Evolutionary conservation across 1,140 invertebrate genomes (phyloP).

Genomic region (Drosophila tani): DNA sequence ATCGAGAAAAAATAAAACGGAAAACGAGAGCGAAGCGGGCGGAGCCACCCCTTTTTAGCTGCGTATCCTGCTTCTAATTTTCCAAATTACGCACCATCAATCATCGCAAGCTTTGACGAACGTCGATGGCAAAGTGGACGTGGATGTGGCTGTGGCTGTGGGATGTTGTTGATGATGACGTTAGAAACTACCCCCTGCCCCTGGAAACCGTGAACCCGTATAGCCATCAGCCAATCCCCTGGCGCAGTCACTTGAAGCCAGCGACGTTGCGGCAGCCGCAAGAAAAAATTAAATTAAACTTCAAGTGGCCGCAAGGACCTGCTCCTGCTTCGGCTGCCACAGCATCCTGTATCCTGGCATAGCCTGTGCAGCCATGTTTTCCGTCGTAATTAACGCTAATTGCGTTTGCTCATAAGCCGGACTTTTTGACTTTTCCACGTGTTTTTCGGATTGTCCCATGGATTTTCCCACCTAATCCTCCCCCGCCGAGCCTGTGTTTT

Average conservation of each 20-base stretch:
- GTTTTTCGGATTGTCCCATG: constrained; percentile 66
- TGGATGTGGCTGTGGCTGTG: constrained; percentile 48
- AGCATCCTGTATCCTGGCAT: neutral
- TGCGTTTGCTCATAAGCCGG: constrained; percentile 74
- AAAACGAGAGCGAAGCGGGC: constrained; percentile 35
- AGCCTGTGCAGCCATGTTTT: constrained; percentile 39
- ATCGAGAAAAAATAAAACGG: constrained; percentile 15
- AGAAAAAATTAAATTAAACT: constrained; percentile 79
- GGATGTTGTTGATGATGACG: constrained; percentile 64
- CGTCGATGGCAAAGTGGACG: constrained; percentile 66
- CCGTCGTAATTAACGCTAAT: constrained; percentile 76
- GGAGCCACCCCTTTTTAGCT: constrained; percentile 71
- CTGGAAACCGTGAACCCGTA: neutral
- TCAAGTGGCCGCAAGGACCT: constrained; percentile 69
- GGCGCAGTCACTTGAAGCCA: constrained; percentile 66
- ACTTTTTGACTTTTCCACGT: constrained; percentile 81
- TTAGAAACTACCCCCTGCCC: constrained; percentile 54
- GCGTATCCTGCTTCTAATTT: constrained; percentile 74
- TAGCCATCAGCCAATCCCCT: constrained; percentile 67
- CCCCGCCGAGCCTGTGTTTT: constrained; percentile 35
- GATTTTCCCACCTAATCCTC: constrained; percentile 70
- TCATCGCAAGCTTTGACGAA: constrained; percentile 78
- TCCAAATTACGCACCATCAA: constrained; percentile 83
- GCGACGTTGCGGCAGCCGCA: constrained; percentile 71
- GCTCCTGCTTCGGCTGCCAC: constrained; percentile 11